phyloP scores from a whole-genome alignment of 2,888 invertebrate genomes.

The Osedax fenrisi region DNA sequence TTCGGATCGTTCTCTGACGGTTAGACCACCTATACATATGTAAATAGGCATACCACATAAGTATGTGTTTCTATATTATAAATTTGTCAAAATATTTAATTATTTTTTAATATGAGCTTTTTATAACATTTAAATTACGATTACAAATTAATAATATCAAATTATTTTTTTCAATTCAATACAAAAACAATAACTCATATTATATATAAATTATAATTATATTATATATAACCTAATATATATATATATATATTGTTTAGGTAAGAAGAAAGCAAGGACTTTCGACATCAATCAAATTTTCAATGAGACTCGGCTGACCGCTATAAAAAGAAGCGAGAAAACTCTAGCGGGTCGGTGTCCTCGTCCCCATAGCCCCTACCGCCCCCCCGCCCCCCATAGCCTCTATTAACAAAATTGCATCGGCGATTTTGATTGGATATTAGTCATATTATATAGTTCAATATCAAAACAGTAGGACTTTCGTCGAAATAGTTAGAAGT shows the following conservation, averaged over 20 bases:
- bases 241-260: constrained; percentile 12
- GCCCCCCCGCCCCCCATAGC: neutral
- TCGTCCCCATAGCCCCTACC: neutral
- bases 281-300: constrained; percentile 66
- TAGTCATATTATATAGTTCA: no score
- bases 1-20: neutral
- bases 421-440: no score
- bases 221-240: neutral
- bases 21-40: no score
- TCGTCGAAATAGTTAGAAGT: no score
- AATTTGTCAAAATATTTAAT: neutral
- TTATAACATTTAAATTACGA: neutral
- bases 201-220: no score
- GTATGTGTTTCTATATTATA: neutral
- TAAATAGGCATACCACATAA: no score
- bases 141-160: neutral
- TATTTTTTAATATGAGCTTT: neutral
- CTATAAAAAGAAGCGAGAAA: constrained; percentile 45
- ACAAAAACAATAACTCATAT: no score
- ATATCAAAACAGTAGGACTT: no score
- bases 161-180: no score
- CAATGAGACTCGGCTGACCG: constrained; percentile 53
- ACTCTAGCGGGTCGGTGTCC: constrained; percentile 14
- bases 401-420: neutral
- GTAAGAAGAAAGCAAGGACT: constrained; percentile 65